A percentile compares a stretch with the other conserved stretches of the same genome.
phyloP scores from a whole-genome alignment of 2,888 invertebrate genomes.

The Siphlonurus alternatus region DNA sequence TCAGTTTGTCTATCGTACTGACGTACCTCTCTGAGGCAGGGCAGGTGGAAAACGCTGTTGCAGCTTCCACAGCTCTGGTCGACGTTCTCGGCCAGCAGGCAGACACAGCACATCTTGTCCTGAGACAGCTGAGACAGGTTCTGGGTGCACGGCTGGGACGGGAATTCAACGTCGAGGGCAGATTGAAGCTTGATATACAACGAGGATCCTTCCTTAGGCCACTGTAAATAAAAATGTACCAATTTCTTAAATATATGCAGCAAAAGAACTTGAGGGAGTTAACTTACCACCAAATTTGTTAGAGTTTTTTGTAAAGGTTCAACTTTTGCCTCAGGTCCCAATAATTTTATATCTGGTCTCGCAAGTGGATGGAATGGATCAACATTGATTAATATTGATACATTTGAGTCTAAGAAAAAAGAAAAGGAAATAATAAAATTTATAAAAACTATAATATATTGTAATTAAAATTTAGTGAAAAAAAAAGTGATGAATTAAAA shows the following conservation, averaged over 20 bases:
- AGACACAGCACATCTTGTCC: neutral
- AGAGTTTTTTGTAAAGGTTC: conserved; percentile 19
- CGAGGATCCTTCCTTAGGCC: neutral
- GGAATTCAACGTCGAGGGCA: neutral
- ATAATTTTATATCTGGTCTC: conserved; percentile 26
- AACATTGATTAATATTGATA: conserved; percentile 25
- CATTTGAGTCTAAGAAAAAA: conserved; percentile 21
- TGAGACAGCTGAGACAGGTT: neutral
- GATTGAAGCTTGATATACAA: neutral
- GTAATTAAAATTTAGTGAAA: too few species aligned
- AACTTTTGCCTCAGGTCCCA: conserved; percentile 25
- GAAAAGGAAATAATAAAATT: too few species aligned
- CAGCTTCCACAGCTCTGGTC: neutral
- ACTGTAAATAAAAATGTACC: neutral
- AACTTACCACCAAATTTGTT: conserved; percentile 21
- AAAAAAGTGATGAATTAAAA: neutral
- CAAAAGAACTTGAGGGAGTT: too few species aligned
- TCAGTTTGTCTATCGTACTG: too few species aligned
- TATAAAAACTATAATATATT: too few species aligned
- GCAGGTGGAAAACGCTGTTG: neutral
- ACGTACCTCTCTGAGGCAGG: neutral
- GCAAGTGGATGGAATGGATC: conserved; percentile 21
- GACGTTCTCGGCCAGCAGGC: neutral
- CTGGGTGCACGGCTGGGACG: neutral
- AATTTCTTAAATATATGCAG: neutral